Conservation (phyloP, 1,140 invertebrate species). For the Bombyx mori region ASM3026992v2 NC_085130.1:17280501-17281000, state of each 20-base stretch:
- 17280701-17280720: constrained; percentile 39
- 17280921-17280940: too few species aligned
- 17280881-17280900: background rate
- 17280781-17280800: constrained; percentile 51
- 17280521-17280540: too few species aligned
- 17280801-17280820: constrained; percentile 38
- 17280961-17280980: background rate
- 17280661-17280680: constrained; percentile 5
- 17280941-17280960: background rate
- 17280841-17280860: constrained; percentile 25
- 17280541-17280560: too few species aligned
- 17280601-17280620: too few species aligned
- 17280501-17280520: too few species aligned
- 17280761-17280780: constrained; percentile 60
- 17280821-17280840: constrained; percentile 34
- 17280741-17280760: constrained; percentile 48
- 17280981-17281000: too few species aligned
- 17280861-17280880: constrained; percentile 37
- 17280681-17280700: constrained; percentile 55
- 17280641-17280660: constrained; percentile 1
- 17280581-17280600: too few species aligned
- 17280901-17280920: background rate
- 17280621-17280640: background rate
- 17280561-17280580: too few species aligned
- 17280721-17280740: constrained; percentile 45